Percentiles rank a stretch among this genome's conserved stretches.
Evolutionary conservation across 64 coral and sea anemone species (phyloP).

Genomic region (Montipora capricornis): DNA sequence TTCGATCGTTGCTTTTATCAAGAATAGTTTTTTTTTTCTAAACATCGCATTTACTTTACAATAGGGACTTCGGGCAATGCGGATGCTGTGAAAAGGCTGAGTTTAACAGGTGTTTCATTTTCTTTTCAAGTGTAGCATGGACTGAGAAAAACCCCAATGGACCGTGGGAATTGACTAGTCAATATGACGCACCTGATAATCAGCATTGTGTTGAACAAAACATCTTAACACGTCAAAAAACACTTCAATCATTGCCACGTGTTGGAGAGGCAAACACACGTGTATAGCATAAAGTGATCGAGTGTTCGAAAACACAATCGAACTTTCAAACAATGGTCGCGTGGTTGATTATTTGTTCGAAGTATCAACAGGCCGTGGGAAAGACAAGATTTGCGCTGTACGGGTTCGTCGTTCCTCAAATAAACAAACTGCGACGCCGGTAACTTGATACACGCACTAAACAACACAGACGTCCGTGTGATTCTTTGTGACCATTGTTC

Average conservation of each 20-base stretch:
- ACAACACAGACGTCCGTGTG: not conserved
- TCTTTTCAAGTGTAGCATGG: not conserved
- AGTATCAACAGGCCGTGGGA: conserved; percentile 39
- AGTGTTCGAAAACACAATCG: conserved; percentile 30
- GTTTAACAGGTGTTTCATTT: not conserved
- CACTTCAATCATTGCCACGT: conserved; percentile 11
- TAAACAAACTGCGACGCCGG: conserved; percentile 2
- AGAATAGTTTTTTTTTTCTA: no score
- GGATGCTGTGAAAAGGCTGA: conserved; percentile 5
- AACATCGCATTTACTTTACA: not conserved
- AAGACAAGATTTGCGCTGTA: not conserved
- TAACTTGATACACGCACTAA: not conserved
- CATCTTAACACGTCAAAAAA: not conserved
- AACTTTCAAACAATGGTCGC: conserved; percentile 23
- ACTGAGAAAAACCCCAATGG: not conserved
- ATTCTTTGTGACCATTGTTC: not conserved
- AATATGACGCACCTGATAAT: not conserved
- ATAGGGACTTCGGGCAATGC: not conserved
- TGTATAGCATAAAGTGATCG: conserved; percentile 27
- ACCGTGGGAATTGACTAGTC: conserved; percentile 21
- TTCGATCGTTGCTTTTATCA: no score
- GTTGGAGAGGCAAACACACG: conserved; percentile 5
- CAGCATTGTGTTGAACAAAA: conserved; percentile 32
- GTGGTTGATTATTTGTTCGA: conserved; percentile 30
- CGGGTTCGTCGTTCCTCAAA: not conserved